These are phyloP conservation scores for Hirundichthys speculiger DNA, from an alignment of 2,113 vertebrate genomes.

Conservation along the genomic window DNA sequence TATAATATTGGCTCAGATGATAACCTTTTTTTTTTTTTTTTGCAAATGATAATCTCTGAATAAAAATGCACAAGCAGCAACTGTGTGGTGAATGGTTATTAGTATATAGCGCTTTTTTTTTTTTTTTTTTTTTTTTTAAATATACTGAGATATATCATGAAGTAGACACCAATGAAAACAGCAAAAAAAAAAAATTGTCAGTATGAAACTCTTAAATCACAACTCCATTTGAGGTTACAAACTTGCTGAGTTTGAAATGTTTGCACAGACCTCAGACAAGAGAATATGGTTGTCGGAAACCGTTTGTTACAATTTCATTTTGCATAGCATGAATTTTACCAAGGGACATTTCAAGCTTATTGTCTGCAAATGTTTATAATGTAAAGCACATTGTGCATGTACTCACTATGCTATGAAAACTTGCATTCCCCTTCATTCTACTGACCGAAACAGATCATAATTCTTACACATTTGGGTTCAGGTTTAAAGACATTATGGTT, in stretches of 20 bases:
- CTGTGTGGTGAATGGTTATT: conserved; percentile 47
- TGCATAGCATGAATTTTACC: conserved; percentile 74
- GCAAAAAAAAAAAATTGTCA: conserved; percentile 41
- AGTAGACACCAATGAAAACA: conserved; percentile 55
- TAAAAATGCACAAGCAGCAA: conserved; percentile 67
- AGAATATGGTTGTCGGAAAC: conserved; percentile 10
- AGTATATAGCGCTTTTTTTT: conserved; percentile 9
- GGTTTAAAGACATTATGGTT: conserved; percentile 15
- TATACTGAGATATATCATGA: conserved; percentile 49
- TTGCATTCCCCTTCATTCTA: conserved; percentile 10
- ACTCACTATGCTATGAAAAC: not conserved
- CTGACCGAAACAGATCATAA: conserved; percentile 8
- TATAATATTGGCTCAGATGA: conserved; percentile 63
- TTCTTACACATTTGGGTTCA: conserved; percentile 5
- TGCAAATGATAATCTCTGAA: conserved; percentile 38
- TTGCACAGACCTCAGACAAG: conserved; percentile 26
- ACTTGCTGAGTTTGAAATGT: conserved; percentile 44
- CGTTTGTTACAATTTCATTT: conserved; percentile 55
- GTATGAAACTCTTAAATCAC: conserved; percentile 24
- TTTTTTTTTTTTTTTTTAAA: conserved; percentile 13
- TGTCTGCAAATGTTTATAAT: conserved; percentile 30
- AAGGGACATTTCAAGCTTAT: conserved; percentile 49
- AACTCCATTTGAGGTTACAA: conserved; percentile 45
- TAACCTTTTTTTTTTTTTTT: conserved; percentile 38
- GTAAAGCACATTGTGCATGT: conserved; percentile 31